phyloP scores from a whole-genome alignment of 2,113 vertebrate genomes.

The Mola mola region DNA sequence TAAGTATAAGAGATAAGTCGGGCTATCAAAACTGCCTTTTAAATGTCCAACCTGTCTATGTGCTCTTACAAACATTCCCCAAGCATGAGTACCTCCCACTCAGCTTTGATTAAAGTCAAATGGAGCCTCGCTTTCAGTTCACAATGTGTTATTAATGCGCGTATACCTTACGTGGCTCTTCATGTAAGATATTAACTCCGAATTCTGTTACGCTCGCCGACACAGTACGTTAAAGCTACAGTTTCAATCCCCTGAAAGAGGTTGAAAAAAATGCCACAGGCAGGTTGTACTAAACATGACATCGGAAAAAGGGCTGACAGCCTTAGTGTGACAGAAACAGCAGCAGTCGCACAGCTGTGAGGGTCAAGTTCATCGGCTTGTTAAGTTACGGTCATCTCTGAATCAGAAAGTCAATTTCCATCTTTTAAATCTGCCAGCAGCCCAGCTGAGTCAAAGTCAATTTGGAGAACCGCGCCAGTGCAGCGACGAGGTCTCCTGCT shows the following conservation, averaged over 20 bases:
- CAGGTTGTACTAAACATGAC: not conserved
- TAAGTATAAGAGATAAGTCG: too few species aligned
- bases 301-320: not conserved
- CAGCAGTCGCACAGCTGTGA: not conserved
- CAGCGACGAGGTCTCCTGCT: constrained; percentile 12
- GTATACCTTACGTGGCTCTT: too few species aligned
- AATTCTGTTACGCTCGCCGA: too few species aligned
- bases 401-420: constrained; percentile 59
- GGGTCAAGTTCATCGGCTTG: constrained; percentile 31
- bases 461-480: constrained; percentile 39
- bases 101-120: too few species aligned
- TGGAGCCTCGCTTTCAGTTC: too few species aligned
- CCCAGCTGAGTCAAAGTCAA: constrained; percentile 48
- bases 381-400: constrained; percentile 38
- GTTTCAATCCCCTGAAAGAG: not conserved
- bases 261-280: not conserved
- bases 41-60: too few species aligned
- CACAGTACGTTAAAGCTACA: too few species aligned
- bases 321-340: not conserved
- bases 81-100: too few species aligned
- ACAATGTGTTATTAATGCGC: too few species aligned
- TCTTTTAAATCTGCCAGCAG: constrained; percentile 45
- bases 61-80: too few species aligned
- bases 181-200: too few species aligned
- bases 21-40: too few species aligned